phyloP scores from a whole-genome alignment of 2,888 invertebrate genomes.

The Spicauda simplicius region DNA sequence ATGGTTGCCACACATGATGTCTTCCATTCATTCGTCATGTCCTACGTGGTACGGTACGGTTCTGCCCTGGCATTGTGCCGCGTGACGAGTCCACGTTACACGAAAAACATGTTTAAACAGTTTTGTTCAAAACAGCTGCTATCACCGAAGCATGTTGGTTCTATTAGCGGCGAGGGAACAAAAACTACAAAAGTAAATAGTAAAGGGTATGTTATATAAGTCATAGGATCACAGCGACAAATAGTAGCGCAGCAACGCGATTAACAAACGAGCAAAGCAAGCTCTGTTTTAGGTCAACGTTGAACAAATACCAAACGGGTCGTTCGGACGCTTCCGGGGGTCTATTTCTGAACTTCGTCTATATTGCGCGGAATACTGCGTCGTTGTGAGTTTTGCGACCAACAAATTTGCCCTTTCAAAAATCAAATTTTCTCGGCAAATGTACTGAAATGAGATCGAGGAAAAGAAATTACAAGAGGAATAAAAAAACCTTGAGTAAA shows the following conservation, averaged over 20 bases:
- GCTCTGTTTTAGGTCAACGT: constrained; percentile 84
- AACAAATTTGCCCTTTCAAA: constrained; percentile 39
- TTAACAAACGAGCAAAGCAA: constrained; percentile 83
- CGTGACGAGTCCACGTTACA: constrained; percentile 65
- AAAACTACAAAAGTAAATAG: constrained; percentile 31
- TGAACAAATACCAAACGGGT: constrained; percentile 85
- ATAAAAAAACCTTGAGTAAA: too few species aligned
- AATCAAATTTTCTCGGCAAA: neutral
- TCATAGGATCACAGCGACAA: constrained; percentile 29
- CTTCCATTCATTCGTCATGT: constrained; percentile 77
- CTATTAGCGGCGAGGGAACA: constrained; percentile 13
- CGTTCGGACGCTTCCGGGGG: constrained; percentile 82
- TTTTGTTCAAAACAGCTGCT: constrained; percentile 35
- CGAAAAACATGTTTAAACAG: constrained; percentile 30
- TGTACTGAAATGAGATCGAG: neutral
- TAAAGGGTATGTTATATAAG: constrained; percentile 37
- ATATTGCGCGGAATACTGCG: constrained; percentile 59
- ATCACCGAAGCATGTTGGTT: constrained; percentile 15
- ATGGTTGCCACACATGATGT: constrained; percentile 61
- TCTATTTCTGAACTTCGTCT: constrained; percentile 81
- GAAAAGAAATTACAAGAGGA: neutral
- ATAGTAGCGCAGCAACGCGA: constrained; percentile 53
- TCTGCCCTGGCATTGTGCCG: constrained; percentile 76
- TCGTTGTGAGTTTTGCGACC: constrained; percentile 68
- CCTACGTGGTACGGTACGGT: constrained; percentile 61